Evolutionary conservation across 2,113 vertebrate genomes (phyloP), one percentile per base, ranked within the genome.

Genomic region (Ophthalmolycus amberensis): DNA sequence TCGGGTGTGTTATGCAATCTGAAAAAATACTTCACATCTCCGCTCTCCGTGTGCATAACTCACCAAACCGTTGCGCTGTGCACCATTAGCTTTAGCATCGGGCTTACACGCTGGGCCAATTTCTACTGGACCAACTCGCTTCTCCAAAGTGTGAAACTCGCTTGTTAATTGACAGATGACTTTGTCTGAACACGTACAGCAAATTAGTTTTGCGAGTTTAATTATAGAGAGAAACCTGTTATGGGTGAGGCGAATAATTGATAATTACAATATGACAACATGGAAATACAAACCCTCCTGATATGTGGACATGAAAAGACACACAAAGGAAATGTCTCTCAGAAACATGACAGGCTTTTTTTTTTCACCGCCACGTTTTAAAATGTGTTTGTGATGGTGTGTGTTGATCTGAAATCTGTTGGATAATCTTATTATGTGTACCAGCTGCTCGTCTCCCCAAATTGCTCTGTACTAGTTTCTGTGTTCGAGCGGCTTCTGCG

Each of bases 381-480:
- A n/a, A 22, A 59, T n/a, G 29, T 5, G 37, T 38, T 37, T 9
- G 29, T 48, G 48, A 40, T 46, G 34, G 0, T 16, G 54, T 27
- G 29, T 69, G 40, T 72, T n/a, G 2, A 10, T 48, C 59, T 79
- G 37, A 81, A 40, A 6, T 34, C 34, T 34, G 34, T 34, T 6
- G 34, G 5, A 34, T 34, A 60, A 3, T 54, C 37, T 56, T 27
- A 9, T 14, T 9, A 10, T 38, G 34, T 54, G 48, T 37, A 27
- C 4, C 64, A 70, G 76, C 50, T 62, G 50, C 37, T 83, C 44
- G 29, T 40, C 29, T 73, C 74, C 42, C 63, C 38, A 60, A 82
- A 40, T 29, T 59, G 48, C 1, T 0, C 64, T 80, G 66, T 38
- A 79, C 72, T 64, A 81, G 72, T 86, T 88, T 88, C 58, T 82